These are phyloP conservation scores for Chrosomus eos DNA, from an alignment of 2,797 vertebrate genomes.

Conservation along the genomic window DNA sequence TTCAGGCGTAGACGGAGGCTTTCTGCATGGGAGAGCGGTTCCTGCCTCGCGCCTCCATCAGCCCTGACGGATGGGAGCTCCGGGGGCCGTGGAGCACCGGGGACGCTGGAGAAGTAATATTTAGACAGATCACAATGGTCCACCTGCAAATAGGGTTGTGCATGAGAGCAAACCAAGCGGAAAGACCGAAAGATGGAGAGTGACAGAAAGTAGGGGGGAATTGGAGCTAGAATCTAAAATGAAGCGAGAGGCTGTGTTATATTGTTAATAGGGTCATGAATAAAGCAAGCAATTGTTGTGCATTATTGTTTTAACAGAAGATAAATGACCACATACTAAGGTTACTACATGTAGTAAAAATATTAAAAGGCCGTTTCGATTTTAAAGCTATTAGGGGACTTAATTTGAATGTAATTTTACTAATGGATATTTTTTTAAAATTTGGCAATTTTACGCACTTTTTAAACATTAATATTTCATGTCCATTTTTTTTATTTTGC, in stretches of 20 bases:
- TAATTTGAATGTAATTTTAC: background rate
- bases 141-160: conserved; percentile 45
- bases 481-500: background rate
- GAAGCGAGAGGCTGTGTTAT: background rate
- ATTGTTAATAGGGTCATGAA: background rate
- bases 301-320: background rate
- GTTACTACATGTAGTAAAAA: background rate
- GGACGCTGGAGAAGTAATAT: conserved; percentile 53
- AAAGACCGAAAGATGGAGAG: conserved; percentile 56
- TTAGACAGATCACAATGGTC: conserved; percentile 58
- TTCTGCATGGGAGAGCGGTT: conserved; percentile 42
- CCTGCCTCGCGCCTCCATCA: background rate
- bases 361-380: background rate
- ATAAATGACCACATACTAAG: background rate
- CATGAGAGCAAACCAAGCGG: conserved; percentile 52
- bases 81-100: background rate
- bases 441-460: too few relatives aligned
- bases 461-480: background rate
- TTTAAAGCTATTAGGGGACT: background rate
- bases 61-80: conserved; percentile 16
- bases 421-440: background rate
- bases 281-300: background rate
- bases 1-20: conserved; percentile 48
- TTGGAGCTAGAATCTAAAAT: background rate
- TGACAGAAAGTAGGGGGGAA: conserved; percentile 40